Evolutionary conservation across 2,113 vertebrate genomes (phyloP), one percentile per base, ranked within the genome.

Genomic region (Anarhynchus alexandrinus): DNA sequence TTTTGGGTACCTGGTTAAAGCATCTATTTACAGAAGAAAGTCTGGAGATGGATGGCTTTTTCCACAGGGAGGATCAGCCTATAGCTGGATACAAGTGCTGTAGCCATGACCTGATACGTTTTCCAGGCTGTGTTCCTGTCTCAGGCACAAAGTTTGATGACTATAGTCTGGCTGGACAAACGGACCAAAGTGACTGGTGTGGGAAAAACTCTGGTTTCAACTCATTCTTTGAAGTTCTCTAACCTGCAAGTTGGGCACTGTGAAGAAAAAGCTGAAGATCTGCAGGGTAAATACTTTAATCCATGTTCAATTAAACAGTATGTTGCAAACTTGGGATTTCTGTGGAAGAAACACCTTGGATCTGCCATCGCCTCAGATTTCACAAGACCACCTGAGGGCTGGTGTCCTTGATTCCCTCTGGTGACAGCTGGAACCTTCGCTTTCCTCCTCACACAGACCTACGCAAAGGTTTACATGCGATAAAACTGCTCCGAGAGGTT

Each of bases 251-350:
- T 12, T 43, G 40, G 21, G 18, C 25, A 43, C 20, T 57, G 9
- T 8, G 52, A 47, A 40, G 17, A 78, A 81, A 87, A 77, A 0
- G 6, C 14, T 23, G 19, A 36, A 40, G 54, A 51, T n/a, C 55
- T 51, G 2, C n/a, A 51, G 17, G 29, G 57, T n/a, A 26, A 78
- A 74, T 36, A 15, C 22, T 76, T 76, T 1, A 45, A 61, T 38
- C 42, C 12, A 0, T 10, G 10, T 15, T 49, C 21, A 59, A 0
- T 54, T 26, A 62, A 71, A 54, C 4, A 54, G 10, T 10, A 10
- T 13, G 21, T 4, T 32, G 16, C 18, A 70, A 51, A 13, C 10
- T 23, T 65, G 21, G 15, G 21, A 10, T 62, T 65, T 82, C 30
- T 58, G 45, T 66, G 38, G n/a, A 26, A 79, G 15, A 55, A 87